These are phyloP conservation scores for Tetanocera ferruginea DNA, from an alignment of 2,888 invertebrate genomes.

Conservation along the genomic window DNA sequence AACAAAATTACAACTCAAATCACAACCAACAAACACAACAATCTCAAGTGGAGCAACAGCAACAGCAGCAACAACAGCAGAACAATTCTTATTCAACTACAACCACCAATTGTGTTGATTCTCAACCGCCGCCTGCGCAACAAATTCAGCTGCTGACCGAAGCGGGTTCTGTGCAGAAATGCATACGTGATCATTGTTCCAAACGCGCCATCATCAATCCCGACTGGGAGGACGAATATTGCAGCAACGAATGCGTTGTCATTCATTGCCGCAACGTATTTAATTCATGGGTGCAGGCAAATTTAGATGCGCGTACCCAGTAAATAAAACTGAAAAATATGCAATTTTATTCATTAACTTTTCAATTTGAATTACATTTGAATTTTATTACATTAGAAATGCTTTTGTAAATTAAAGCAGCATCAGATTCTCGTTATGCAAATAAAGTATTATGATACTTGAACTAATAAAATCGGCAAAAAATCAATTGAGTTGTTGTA, in stretches of 20 bases:
- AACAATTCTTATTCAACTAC: background rate
- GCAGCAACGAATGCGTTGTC: constrained; percentile 96
- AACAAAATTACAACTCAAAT: background rate
- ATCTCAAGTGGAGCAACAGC: constrained; percentile 48
- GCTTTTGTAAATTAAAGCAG: too few relatives aligned
- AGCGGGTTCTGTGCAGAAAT: constrained; percentile 71
- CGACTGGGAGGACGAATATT: constrained; percentile 97
- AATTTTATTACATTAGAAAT: background rate
- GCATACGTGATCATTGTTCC: constrained; percentile 90
- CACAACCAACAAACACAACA: background rate
- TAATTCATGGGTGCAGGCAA: constrained; percentile 64
- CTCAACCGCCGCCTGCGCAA: constrained; percentile 38
- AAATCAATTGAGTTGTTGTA: too few relatives aligned
- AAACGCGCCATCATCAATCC: constrained; percentile 91
- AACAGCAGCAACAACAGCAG: constrained; percentile 41
- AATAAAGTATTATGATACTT: too few relatives aligned
- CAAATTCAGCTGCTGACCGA: constrained; percentile 54
- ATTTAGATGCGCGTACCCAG: constrained; percentile 53
- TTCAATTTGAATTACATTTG: constrained; percentile 1
- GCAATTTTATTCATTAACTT: background rate
- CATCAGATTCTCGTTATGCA: too few relatives aligned
- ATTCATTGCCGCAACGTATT: constrained; percentile 94
- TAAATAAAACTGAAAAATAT: background rate
- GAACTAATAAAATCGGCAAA: too few relatives aligned
- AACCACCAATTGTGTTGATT: constrained; percentile 4